Percentiles rank a stretch among this genome's conserved stretches.
These are phyloP conservation scores for Trichopria drosophilae DNA, from an alignment of 2,888 invertebrate genomes.

Conservation along the genomic window DNA sequence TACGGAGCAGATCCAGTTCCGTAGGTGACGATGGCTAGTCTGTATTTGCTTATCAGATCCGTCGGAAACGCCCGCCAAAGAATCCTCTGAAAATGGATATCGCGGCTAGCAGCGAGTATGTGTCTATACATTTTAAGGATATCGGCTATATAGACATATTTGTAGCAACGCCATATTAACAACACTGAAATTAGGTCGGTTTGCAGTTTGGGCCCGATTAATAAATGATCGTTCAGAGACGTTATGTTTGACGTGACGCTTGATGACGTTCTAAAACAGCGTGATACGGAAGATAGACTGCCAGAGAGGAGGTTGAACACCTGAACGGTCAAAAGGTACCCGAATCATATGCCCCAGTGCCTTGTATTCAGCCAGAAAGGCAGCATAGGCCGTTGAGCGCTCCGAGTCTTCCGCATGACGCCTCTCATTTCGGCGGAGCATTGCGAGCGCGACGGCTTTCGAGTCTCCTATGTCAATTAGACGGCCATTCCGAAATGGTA, in stretches of 20 bases:
- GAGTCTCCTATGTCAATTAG: constrained; percentile 3
- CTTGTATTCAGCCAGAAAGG: constrained; percentile 1
- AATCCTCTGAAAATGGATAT: no score
- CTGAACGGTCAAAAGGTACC: neutral
- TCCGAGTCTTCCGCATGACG: neutral
- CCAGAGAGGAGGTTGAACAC: neutral
- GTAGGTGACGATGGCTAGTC: neutral
- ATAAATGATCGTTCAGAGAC: constrained; percentile 20
- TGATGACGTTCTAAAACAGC: constrained; percentile 19
- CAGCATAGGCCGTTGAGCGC: neutral
- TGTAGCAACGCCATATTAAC: constrained; percentile 2
- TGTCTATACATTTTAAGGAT: constrained; percentile 24
- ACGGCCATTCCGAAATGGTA: neutral
- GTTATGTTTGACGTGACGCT: neutral
- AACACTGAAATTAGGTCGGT: constrained; percentile 8
- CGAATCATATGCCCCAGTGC: neutral
- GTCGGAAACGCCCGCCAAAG: no score
- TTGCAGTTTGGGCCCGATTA: constrained; percentile 22
- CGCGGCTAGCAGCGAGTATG: no score
- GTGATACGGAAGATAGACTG: constrained; percentile 14
- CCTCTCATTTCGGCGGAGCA: neutral
- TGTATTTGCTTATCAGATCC: no score
- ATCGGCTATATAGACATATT: constrained; percentile 18
- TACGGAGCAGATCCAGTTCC: neutral
- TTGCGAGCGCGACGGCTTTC: neutral